Base-by-base conservation (phyloP, 2,797 vertebrate species). In the Okamejei kenojei region DNA sequence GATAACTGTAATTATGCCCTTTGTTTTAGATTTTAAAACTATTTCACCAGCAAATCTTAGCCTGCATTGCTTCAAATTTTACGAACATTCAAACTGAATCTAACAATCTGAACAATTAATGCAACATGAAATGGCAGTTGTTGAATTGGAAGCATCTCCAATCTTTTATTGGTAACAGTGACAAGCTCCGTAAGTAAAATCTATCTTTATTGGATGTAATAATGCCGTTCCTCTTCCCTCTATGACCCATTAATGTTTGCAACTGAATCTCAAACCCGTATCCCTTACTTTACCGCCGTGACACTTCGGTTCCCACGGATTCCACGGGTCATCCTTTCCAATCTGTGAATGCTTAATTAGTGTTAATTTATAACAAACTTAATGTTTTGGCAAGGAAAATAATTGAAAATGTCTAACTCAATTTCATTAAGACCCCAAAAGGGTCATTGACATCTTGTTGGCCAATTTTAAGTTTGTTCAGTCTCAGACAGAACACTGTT, bases 341-440 rank as follows among this genome's bases (percentile, higher is more conserved):
- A 38, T 74, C 71, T 54, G 90, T 26, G 90, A 74, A 54, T 74
- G 90, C 26, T 74, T 71, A 92, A 92, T 92, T 92, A 92, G 71
- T 92, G 38, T 76, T 38, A n/a, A 92, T 92, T 76, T 71, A 74
- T n/a, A 35, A 45, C 71, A 58, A 84, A n/a, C 29, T 76, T 76
- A 76, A 92, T 15, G 90, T 15, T 26, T 92, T 92, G 71, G 45
- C 90, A 54, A 76, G 90, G 90, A 92, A 92, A 74, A 76, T 92
- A 92, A 92, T 92, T 54, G 71, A 54, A 38, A 74, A 76, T 76
- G 71, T 92, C 90, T 35, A 92, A 92, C 73, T 92, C 90, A 92
- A 92, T 92, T 92, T 92, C 23, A 73, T 92, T 92, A 58, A 68
- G 61, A 92, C 71, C 45, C 38, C 45, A 26, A 74, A 26, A 26